Evolutionary conservation across 1,140 invertebrate species (phyloP).

Genomic region (Geopemphigus sp.): DNA sequence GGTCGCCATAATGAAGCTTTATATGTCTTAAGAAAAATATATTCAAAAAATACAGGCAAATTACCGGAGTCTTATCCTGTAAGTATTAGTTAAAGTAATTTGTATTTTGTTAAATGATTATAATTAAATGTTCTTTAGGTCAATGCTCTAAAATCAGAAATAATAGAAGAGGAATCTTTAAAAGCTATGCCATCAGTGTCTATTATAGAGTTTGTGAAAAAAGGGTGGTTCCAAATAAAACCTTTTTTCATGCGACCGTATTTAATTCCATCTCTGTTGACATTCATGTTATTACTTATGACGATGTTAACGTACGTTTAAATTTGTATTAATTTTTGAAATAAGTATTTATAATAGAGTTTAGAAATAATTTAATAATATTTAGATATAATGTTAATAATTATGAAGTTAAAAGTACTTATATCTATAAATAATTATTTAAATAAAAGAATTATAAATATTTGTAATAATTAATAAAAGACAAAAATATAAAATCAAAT

Average conservation of each 20-base stretch:
- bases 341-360: no score
- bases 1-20: constrained; percentile 76
- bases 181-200: not conserved
- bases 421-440: no score
- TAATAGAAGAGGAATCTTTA: constrained; percentile 1
- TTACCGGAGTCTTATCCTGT: constrained; percentile 68
- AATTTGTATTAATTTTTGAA: not conserved
- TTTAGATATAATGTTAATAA: no score
- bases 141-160: not conserved
- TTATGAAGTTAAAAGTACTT: no score
- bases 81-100: not conserved
- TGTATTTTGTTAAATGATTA: not conserved
- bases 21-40: constrained; percentile 75
- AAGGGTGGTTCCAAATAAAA: constrained; percentile 17
- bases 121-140: constrained; percentile 4
- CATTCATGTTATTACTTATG: constrained; percentile 13
- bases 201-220: not conserved
- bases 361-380: no score
- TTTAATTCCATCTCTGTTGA: not conserved
- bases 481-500: no score
- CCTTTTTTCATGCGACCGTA: constrained; percentile 19
- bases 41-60: constrained; percentile 74
- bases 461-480: no score
- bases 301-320: constrained; percentile 13
- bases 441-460: no score